Evolutionary conservation across 1,140 invertebrate genomes (phyloP).

Genomic region (Solenopsis invicta): DNA sequence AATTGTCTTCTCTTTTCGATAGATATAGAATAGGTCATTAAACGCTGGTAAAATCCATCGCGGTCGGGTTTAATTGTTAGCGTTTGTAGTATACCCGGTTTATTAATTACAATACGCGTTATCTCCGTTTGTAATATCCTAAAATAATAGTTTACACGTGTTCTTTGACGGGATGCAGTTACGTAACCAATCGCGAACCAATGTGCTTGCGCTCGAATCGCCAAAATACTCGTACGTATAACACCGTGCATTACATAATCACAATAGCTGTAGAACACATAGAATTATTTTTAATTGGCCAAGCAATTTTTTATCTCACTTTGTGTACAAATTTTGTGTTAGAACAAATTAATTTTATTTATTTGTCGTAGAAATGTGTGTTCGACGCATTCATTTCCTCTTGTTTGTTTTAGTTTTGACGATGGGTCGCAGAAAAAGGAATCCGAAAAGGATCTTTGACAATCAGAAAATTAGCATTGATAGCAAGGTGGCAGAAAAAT

Average conservation of each 20-base stretch:
- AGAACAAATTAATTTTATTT: slow-evolving; percentile 14
- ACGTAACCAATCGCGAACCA: slow-evolving; percentile 45
- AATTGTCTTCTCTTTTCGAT: slow-evolving; percentile 21
- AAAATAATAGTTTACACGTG: slow-evolving; percentile 35
- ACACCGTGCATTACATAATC: slow-evolving; percentile 29
- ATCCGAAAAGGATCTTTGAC: not conserved
- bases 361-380: not conserved
- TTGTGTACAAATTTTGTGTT: not conserved
- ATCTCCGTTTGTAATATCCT: not conserved
- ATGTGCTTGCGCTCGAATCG: not conserved
- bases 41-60: not conserved
- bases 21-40: slow-evolving; percentile 33
- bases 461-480: slow-evolving; percentile 4
- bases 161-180: slow-evolving; percentile 12
- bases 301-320: not conserved
- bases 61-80: slow-evolving; percentile 31
- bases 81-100: not conserved
- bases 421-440: slow-evolving; percentile 64
- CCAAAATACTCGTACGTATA: slow-evolving; percentile 8
- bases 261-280: not conserved
- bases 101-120: slow-evolving; percentile 8
- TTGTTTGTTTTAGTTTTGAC: slow-evolving; percentile 32
- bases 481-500: not conserved
- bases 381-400: not conserved
- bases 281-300: not conserved